Evolutionary conservation across 2,113 vertebrate species (phyloP).

Genomic region (Petromus typicus): DNA sequence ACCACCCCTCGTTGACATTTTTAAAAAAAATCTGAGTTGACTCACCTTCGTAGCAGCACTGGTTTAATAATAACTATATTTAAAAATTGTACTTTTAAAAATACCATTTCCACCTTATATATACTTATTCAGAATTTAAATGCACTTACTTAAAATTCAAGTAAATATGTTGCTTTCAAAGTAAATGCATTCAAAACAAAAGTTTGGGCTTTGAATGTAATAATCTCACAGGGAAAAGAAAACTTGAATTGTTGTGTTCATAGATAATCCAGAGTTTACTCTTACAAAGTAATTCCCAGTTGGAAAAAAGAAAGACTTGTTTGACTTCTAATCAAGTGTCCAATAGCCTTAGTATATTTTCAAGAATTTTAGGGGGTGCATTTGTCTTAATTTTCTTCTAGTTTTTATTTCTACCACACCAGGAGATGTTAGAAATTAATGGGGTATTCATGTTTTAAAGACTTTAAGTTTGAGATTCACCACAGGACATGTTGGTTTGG

Average conservation of each 20-base stretch:
- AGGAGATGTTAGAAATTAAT: neutral
- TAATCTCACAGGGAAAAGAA: neutral
- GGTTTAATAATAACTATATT: neutral
- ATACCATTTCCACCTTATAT: neutral
- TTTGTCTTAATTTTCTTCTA: neutral
- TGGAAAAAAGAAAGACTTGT: neutral
- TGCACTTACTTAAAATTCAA: conserved; percentile 13
- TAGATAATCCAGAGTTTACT: neutral
- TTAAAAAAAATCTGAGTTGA: conserved; percentile 17
- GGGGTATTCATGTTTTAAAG: neutral
- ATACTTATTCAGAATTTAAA: conserved; percentile 32
- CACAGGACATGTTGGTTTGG: neutral
- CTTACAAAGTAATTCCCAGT: neutral
- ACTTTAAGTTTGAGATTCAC: neutral
- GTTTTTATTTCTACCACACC: neutral
- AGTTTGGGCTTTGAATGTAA: conserved; percentile 1
- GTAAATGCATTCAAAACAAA: neutral
- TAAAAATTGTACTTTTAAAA: conserved; percentile 17
- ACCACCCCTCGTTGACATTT: neutral
- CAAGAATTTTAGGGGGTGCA: neutral
- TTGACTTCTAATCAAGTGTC: neutral
- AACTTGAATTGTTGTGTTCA: neutral
- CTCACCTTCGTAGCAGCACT: neutral
- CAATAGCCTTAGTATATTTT: neutral
- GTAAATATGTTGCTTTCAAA: neutral